phyloP scores from a whole-genome alignment of 2,888 invertebrate species.

The Pinctada fucata region DNA sequence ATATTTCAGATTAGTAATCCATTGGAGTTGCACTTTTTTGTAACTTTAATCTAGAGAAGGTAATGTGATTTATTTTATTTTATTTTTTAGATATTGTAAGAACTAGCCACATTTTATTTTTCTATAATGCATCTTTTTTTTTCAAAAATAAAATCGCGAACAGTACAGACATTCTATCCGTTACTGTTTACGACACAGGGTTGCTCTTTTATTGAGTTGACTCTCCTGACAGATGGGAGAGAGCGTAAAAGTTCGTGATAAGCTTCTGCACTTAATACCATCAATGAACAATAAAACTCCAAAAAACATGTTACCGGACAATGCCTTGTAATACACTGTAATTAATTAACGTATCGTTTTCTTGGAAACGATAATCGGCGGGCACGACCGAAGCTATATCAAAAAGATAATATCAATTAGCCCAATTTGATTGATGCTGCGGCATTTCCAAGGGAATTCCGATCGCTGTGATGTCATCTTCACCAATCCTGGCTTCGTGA shows the following conservation, averaged over 20 bases:
- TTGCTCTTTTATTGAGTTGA: too few species aligned
- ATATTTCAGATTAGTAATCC: too few species aligned
- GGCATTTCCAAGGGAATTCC: constrained; percentile 36
- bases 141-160: too few species aligned
- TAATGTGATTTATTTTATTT: too few species aligned
- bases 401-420: constrained; percentile 45
- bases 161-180: too few species aligned
- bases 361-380: background rate
- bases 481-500: background rate
- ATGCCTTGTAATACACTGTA: background rate
- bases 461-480: background rate
- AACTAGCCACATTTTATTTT: too few species aligned
- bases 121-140: too few species aligned
- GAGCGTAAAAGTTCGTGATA: background rate
- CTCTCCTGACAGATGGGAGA: background rate
- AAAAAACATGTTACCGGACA: background rate
- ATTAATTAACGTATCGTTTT: constrained; percentile 3
- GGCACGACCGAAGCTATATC: constrained; percentile 1
- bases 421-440: constrained; percentile 42
- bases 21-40: too few species aligned
- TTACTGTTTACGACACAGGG: too few species aligned
- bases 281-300: background rate
- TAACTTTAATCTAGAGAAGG: too few species aligned
- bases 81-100: too few species aligned
- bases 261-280: background rate